A percentile compares a stretch with the other conserved stretches of the same genome.
Evolutionary conservation across 2,888 invertebrate species (phyloP).

Genomic region (Zygothrica quintamaculata): DNA sequence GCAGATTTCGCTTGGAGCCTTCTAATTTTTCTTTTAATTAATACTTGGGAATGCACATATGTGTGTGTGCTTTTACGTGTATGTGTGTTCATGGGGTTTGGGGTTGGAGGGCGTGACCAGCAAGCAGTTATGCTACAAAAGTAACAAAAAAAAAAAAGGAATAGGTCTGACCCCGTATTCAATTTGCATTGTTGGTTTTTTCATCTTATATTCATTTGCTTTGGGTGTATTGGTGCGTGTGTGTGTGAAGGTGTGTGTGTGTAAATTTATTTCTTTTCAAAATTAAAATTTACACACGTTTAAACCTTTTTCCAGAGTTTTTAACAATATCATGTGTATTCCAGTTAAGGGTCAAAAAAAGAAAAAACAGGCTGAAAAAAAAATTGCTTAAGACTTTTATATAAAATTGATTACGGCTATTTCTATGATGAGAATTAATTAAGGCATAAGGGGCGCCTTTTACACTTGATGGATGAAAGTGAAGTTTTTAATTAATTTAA

Average conservation of each 20-base stretch:
- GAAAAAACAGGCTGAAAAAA: slow-evolving; percentile 11
- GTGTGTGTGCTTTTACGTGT: slow-evolving; percentile 2
- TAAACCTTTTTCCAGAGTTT: slow-evolving; percentile 37
- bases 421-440: slow-evolving; percentile 74
- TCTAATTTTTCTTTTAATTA: slow-evolving; percentile 75
- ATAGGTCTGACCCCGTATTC: slow-evolving; percentile 58
- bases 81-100: slow-evolving; percentile 2
- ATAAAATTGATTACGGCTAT: slow-evolving; percentile 63
- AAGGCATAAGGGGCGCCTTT: slow-evolving; percentile 48
- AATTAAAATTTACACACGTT: slow-evolving; percentile 46
- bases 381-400: slow-evolving; percentile 34
- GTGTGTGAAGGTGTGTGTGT: slow-evolving; percentile 17
- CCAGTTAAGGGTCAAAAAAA: slow-evolving; percentile 19
- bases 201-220: too few species aligned
- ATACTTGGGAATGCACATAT: slow-evolving; percentile 43
- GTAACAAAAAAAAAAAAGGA: slow-evolving; percentile 37
- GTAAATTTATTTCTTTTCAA: slow-evolving; percentile 56
- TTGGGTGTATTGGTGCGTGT: slow-evolving; percentile 12
- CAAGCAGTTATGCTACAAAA: slow-evolving; percentile 3
- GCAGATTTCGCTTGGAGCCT: slow-evolving; percentile 31
- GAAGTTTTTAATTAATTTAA: slow-evolving; percentile 57
- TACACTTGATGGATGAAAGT: slow-evolving; percentile 53
- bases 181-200: slow-evolving; percentile 61
- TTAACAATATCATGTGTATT: slow-evolving; percentile 1
- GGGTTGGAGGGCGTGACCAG: not conserved